Conservation (phyloP, 2,113 vertebrate species). For the Acanthochromis polyacanthus region DNA sequence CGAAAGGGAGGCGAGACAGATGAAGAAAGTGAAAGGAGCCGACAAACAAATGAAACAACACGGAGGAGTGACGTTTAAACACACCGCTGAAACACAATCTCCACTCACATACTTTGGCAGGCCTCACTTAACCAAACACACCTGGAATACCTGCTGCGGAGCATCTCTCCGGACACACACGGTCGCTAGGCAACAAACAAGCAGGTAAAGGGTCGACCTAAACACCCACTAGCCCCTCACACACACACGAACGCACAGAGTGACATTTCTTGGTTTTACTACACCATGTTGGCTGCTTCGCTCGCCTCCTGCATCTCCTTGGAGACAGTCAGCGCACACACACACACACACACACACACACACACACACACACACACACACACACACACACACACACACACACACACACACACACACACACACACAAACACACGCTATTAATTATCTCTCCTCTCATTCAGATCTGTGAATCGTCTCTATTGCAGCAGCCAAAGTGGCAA, state of each 20-base stretch:
- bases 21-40: background rate
- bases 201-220: slow-evolving; percentile 40
- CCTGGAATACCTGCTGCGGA: too few species aligned
- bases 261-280: slow-evolving; percentile 56
- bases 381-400: slow-evolving; percentile 21
- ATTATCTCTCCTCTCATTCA: slow-evolving; percentile 63
- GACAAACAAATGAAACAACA: background rate
- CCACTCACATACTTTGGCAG: background rate
- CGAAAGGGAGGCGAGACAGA: background rate
- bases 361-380: slow-evolving; percentile 23
- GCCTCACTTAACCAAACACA: too few species aligned
- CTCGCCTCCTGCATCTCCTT: slow-evolving; percentile 67
- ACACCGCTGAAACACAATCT: background rate
- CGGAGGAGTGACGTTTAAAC: background rate
- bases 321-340: slow-evolving; percentile 60
- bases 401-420: too few species aligned
- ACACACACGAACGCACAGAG: slow-evolving; percentile 24
- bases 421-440: slow-evolving; percentile 47
- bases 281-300: slow-evolving; percentile 58
- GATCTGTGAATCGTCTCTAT: slow-evolving; percentile 62
- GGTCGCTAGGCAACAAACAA: slow-evolving; percentile 56
- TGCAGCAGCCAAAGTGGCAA: slow-evolving; percentile 28
- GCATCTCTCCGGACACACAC: background rate
- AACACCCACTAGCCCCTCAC: slow-evolving; percentile 10
- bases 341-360: slow-evolving; percentile 35